Evolutionary conservation across 2,113 vertebrate species (phyloP), one percentile per base, ranked within the genome.

Genomic region (Drymodes brunneopygia): DNA sequence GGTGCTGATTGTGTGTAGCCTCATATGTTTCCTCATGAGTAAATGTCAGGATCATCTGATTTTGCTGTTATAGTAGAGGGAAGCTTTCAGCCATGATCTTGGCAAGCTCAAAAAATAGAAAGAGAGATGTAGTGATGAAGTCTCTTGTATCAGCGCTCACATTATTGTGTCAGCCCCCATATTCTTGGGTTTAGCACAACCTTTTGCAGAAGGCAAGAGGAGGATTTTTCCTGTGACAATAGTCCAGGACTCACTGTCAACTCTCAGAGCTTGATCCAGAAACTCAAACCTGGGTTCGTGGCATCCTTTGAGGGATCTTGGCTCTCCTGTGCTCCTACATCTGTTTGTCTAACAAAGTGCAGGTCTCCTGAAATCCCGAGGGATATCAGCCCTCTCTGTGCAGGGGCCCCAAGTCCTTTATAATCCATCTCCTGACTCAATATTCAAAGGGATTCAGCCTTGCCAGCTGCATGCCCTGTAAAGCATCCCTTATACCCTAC

Each of bases 251-350:
- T 81, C 10, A 0, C 15, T 60, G 16, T 40, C 36, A 44, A 21
- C 27, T 82, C 36, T 64, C 24, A n/a, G 61, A 90, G 15, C 18
- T 38, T 21, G 14, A 64, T 36, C 80, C 57, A 85, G 22, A 12
- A 51, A 42, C 33, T 18, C 10, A 75, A 2, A 33, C 10, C 15
- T 27, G 29, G 6, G 2, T 35, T 35, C 0, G 0, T 56, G 16
- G 15, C 1, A 3, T 48, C 7, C 35, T 80, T 71, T 58, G 61
- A 67, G 15, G 5, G 27, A 4, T 47, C 42, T 84, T 51, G 28
- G 4, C 14, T 73, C 18, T 70, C 25, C 42, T 75, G 7, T 1
- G 4, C 33, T 92, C 12, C 45, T 42, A 42, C 2, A 4, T 13
- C 42, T 77, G 6, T 42, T 57, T 21, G 29, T 81, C 44, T 27